Percentiles rank a stretch among this genome's conserved stretches.
These are phyloP conservation scores for Agrypnus murinus DNA, from an alignment of 2,888 invertebrate genomes.

Conservation along the genomic window DNA sequence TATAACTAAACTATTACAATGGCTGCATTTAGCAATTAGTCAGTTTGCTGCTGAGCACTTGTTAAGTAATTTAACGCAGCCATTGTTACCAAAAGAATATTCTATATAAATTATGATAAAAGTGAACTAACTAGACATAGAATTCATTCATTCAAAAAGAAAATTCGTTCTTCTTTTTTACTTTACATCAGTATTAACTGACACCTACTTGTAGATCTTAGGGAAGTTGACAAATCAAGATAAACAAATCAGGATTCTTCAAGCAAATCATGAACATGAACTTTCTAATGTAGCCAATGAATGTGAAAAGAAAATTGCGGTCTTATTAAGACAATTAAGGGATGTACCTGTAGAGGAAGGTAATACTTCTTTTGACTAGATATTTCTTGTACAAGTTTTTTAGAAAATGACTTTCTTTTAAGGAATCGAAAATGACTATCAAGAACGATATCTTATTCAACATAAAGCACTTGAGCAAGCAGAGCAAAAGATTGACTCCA, in stretches of 20 bases:
- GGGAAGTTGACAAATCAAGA: conserved; percentile 53
- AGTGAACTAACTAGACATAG: neutral
- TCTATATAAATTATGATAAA: no score
- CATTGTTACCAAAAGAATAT: no score
- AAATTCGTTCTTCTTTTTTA: no score
- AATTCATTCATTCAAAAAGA: no score
- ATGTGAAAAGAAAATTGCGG: conserved; percentile 67
- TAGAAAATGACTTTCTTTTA: no score
- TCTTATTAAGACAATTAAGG: conserved; percentile 63
- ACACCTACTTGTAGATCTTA: conserved; percentile 48
- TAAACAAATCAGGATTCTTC: conserved; percentile 51
- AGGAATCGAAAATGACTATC: conserved; percentile 59
- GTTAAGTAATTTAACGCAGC: no score
- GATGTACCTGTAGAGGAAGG: conserved; percentile 58
- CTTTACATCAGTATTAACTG: neutral
- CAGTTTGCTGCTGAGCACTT: no score
- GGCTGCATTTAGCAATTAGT: no score
- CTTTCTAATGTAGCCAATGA: conserved; percentile 62
- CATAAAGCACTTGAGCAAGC: conserved; percentile 63
- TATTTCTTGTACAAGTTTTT: no score
- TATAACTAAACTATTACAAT: no score
- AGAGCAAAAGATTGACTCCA: conserved; percentile 71
- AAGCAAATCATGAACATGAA: conserved; percentile 59
- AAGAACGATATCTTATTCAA: conserved; percentile 57
- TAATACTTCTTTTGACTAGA: no score